These are phyloP conservation scores for Polydrusus pterygomalis DNA, from an alignment of 2,888 invertebrate genomes.

Conservation along the genomic window DNA sequence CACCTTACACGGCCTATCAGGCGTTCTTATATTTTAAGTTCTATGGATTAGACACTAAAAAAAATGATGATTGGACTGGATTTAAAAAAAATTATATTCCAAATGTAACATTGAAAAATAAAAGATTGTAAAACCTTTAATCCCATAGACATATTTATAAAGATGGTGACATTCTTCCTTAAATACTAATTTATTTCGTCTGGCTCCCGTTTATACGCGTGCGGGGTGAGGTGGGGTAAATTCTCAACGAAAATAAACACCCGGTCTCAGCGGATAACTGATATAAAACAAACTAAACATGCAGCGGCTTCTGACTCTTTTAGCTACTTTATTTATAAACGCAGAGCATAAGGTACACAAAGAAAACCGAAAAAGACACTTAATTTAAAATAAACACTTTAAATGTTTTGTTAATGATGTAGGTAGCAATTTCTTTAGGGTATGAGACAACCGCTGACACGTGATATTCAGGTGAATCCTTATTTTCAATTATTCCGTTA, in stretches of 20 bases:
- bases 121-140: not conserved
- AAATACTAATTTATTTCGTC: constrained; percentile 14
- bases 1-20: no score
- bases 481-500: no score
- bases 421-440: not conserved
- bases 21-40: no score
- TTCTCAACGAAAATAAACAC: constrained; percentile 48
- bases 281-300: constrained; percentile 46
- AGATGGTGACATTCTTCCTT: not conserved
- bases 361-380: constrained; percentile 30
- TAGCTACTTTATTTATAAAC: constrained; percentile 42
- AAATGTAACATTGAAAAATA: not conserved
- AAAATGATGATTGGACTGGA: no score
- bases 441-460: no score
- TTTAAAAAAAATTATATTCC: no score
- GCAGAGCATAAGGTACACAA: constrained; percentile 30
- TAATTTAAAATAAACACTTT: constrained; percentile 37
- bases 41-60: no score
- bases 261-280: constrained; percentile 41
- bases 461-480: no score
- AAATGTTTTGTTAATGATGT: constrained; percentile 12
- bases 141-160: not conserved
- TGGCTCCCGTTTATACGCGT: not conserved
- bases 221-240: constrained; percentile 31
- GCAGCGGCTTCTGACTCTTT: constrained; percentile 21